Base-by-base conservation (phyloP, 2,113 vertebrate genomes). In the Lepidothrix coronata region DNA sequence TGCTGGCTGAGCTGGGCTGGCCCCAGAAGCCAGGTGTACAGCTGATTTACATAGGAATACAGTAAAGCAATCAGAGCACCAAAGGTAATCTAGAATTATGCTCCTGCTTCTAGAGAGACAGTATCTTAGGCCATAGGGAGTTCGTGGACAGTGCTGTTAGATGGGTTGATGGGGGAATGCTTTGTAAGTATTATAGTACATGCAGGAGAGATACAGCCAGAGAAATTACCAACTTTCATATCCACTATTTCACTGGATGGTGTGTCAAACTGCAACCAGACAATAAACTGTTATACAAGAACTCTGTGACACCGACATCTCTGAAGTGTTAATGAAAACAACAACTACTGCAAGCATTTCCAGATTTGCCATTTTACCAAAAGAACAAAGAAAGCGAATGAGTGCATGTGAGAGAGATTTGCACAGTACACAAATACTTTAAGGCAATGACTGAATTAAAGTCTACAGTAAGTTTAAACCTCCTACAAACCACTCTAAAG, bases 191-290 rank as follows among this genome's bases (percentile, higher is more conserved):
- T 79, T 76, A 85, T 9, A 70, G 71, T 37, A 59, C 85, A 92
- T 92, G 92, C 83, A 95, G 70, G 66, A 77, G 61, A 72, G 70
- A 92, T 89, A 78, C 75, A 93, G 88, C 12, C 74, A 88, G 92
- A 95, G 77, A 95, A 85, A 93, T 85, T 73, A 94, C 84, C 88
- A 82, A 81, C 94, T 92, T 82, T 77, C 81, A 91, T 48, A 96
- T 81, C 92, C 92, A 91, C 77, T 85, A 55, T 89, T 93, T 95
- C 93, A 92, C 88, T 78, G 79, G 76, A 62, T 95, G 79, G 57
- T 88, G 85, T 91, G 88, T 92, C 91, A 96, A 96, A 95, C 90
- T 93, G 92, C 80, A 95, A 96, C 88, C 88, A 96, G 90, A 96
- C 95, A 95, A 93, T 76, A 92, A 75, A 95, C 48, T 33, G 93